These are phyloP conservation scores for Adelosebastes latens DNA, from an alignment of 2,797 vertebrate genomes.

Conservation along the genomic window DNA sequence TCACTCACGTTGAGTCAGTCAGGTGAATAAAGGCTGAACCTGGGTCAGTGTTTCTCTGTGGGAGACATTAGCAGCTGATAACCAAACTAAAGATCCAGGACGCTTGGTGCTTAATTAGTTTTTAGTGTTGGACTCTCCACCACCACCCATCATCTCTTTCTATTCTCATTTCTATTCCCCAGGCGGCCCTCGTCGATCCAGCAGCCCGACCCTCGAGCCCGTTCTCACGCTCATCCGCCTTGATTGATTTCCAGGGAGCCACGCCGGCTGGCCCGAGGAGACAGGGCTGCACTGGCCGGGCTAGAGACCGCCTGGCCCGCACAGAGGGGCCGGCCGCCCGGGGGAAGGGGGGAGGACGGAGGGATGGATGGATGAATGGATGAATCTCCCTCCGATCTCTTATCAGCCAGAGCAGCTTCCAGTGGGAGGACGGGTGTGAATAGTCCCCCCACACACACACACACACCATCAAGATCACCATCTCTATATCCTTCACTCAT, in stretches of 20 bases:
- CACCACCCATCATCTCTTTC: conserved; percentile 21
- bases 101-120: conserved; percentile 43
- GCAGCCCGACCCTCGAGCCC: conserved; percentile 42
- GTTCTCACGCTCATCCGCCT: conserved; percentile 75
- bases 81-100: not conserved
- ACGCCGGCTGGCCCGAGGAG: conserved; percentile 49
- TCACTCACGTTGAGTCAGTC: not conserved
- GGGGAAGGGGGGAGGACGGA: conserved; percentile 14
- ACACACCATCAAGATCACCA: not conserved
- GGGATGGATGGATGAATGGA: conserved; percentile 48
- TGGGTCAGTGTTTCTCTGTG: conserved; percentile 6
- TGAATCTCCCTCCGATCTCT: conserved; percentile 72
- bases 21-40: not conserved
- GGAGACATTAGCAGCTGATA: conserved; percentile 11
- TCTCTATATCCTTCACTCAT: too few relatives aligned
- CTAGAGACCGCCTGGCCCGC: conserved; percentile 52
- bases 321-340: conserved; percentile 34
- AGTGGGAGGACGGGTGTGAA: conserved; percentile 57
- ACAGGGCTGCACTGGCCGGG: conserved; percentile 45
- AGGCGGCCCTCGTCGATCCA: conserved; percentile 47
- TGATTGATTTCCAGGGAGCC: conserved; percentile 76
- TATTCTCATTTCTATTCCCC: conserved; percentile 54
- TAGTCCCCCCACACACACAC: not conserved
- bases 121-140: conserved; percentile 23
- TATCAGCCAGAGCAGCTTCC: conserved; percentile 81